These are phyloP conservation scores for Muscidifurax raptorellus DNA, from an alignment of 1,140 invertebrate species.

Conservation along the genomic window DNA sequence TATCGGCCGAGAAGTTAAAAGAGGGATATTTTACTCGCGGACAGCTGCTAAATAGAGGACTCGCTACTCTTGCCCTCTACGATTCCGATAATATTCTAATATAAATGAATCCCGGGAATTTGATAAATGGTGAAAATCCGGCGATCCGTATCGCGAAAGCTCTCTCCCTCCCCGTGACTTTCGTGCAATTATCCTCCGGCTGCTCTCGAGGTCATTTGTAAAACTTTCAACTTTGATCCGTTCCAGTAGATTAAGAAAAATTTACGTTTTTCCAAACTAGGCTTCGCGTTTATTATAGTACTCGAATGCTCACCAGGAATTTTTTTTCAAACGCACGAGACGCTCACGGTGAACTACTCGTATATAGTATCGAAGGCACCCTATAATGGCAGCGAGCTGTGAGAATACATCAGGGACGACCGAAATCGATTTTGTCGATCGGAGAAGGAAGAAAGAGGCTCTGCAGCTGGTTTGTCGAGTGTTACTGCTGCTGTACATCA, in stretches of 20 bases:
- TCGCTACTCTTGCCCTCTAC: slow-evolving; percentile 7
- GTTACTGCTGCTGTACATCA: background rate
- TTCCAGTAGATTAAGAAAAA: slow-evolving; percentile 42
- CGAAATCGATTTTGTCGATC: background rate
- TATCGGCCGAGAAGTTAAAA: slow-evolving; percentile 67
- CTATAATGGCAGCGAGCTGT: background rate
- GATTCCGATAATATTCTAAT: slow-evolving; percentile 50
- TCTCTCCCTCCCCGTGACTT: background rate
- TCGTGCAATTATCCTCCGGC: slow-evolving; percentile 23
- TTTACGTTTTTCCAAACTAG: background rate
- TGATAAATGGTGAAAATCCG: slow-evolving; percentile 53
- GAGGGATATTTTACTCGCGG: slow-evolving; percentile 64
- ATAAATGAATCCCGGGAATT: slow-evolving; percentile 50
- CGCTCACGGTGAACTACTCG: background rate
- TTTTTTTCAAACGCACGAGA: background rate
- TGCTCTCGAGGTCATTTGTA: slow-evolving; percentile 27
- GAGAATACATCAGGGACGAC: background rate
- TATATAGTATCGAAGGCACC: slow-evolving; percentile 28
- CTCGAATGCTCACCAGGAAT: background rate
- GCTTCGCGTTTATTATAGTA: background rate
- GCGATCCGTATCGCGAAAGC: slow-evolving; percentile 40
- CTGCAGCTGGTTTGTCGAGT: background rate
- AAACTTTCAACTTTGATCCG: slow-evolving; percentile 35
- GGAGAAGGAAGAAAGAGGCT: background rate
- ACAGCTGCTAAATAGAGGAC: slow-evolving; percentile 69